A percentile compares a stretch with the other conserved stretches of the same genome.
These are phyloP conservation scores for Pseudomyrmex concolor DNA, from an alignment of 1,140 invertebrate genomes.

Conservation along the genomic window DNA sequence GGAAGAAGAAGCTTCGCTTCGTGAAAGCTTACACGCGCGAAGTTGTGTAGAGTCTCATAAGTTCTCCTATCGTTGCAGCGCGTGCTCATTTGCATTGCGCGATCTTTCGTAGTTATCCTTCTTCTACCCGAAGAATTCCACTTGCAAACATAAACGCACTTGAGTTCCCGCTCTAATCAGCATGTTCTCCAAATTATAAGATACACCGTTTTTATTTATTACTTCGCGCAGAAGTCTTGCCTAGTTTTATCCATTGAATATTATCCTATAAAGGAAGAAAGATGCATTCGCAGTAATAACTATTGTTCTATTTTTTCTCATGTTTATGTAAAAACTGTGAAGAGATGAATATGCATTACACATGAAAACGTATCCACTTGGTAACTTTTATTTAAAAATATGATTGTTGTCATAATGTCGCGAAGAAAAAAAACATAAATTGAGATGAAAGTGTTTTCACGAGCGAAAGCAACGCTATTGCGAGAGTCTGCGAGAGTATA, in stretches of 20 bases:
- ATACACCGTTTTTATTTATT: slow-evolving; percentile 16
- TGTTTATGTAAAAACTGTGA: too few species aligned
- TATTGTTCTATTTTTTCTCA: too few species aligned
- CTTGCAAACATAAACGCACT: neutral
- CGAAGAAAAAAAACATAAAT: neutral
- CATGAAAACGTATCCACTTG: too few species aligned
- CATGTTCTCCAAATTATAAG: slow-evolving; percentile 20
- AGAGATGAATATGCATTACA: too few species aligned
- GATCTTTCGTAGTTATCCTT: slow-evolving; percentile 41
- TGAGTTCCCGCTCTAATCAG: slow-evolving; percentile 4
- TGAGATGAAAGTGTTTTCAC: neutral
- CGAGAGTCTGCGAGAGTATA: slow-evolving; percentile 14
- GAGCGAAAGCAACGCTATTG: neutral
- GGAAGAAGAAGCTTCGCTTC: neutral
- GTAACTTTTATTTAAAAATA: too few species aligned
- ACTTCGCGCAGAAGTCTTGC: too few species aligned
- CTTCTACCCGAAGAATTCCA: neutral
- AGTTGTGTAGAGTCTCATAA: slow-evolving; percentile 8
- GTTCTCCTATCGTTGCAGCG: slow-evolving; percentile 19
- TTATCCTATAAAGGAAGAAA: too few species aligned
- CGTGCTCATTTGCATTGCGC: slow-evolving; percentile 32
- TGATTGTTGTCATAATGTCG: too few species aligned
- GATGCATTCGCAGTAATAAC: too few species aligned
- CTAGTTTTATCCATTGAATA: too few species aligned
- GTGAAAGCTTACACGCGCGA: slow-evolving; percentile 7